Evolutionary conservation across 2,888 invertebrate species (phyloP).

Genomic region (Pristionchus maxplancki): DNA sequence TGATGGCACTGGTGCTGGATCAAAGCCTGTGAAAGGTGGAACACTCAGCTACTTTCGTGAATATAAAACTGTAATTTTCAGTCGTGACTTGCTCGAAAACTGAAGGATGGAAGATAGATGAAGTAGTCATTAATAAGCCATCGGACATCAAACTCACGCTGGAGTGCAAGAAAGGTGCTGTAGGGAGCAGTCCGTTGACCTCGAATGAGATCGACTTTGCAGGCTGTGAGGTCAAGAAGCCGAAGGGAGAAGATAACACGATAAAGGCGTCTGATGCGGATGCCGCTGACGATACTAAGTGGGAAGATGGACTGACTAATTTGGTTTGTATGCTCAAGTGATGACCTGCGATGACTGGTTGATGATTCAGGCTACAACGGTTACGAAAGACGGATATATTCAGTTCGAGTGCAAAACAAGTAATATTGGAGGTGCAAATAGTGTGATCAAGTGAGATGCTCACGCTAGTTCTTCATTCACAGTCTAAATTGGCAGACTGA

Average conservation of each 20-base stretch:
- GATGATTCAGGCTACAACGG: neutral
- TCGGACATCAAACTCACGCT: neutral
- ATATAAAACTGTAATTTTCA: neutral
- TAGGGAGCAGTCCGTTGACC: neutral
- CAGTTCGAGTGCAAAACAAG: neutral
- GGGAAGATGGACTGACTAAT: neutral
- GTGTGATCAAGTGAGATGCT: neutral
- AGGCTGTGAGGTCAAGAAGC: neutral
- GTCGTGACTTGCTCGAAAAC: neutral
- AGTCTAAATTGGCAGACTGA: neutral
- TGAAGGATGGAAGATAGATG: neutral
- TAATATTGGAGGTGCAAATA: neutral
- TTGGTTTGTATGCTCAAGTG: neutral
- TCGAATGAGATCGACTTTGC: neutral
- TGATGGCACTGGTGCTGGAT: too few species aligned
- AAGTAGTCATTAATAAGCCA: neutral
- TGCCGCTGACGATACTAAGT: neutral
- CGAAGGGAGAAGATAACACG: neutral
- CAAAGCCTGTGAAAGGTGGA: too few species aligned
- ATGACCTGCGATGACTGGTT: neutral
- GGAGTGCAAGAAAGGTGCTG: neutral
- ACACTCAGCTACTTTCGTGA: too few species aligned
- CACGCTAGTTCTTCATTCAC: neutral
- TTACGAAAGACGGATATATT: neutral
- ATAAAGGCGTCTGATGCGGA: neutral